Conservation (phyloP, 2,888 invertebrate genomes). For the Erynnis tages region DNA sequence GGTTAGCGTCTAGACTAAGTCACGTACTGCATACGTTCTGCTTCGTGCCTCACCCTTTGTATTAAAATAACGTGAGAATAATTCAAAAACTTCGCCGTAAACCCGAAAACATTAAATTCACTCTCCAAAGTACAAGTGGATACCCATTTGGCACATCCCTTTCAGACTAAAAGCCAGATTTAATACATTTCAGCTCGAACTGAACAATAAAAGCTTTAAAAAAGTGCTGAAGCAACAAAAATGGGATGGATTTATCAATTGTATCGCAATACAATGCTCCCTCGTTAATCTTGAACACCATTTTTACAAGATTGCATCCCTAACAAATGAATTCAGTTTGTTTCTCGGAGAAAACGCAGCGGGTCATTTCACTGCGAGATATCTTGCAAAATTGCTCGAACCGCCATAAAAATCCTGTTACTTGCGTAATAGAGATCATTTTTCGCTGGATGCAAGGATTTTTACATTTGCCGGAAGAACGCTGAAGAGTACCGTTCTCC, state of each 20-base stretch:
- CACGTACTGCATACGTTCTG: constrained; percentile 22
- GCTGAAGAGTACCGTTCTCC: constrained; percentile 52
- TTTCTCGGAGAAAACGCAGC: constrained; percentile 38
- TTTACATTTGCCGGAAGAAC: constrained; percentile 27
- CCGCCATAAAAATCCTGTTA: constrained; percentile 36
- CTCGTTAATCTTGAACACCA: constrained; percentile 27
- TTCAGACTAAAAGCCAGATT: constrained; percentile 1
- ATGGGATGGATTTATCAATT: constrained; percentile 25
- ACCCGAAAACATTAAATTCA: neutral
- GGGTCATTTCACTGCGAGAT: constrained; percentile 47
- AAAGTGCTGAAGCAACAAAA: constrained; percentile 12
- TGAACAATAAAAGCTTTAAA: constrained; percentile 3
- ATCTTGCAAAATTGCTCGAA: constrained; percentile 38
- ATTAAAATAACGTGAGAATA: constrained; percentile 10
- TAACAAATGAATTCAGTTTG: constrained; percentile 39
- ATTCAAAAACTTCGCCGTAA: constrained; percentile 3
- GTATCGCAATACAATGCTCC: constrained; percentile 25
- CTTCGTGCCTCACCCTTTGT: too few relatives aligned
- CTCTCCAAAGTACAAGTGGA: neutral
- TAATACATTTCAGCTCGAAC: constrained; percentile 9
- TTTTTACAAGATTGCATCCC: constrained; percentile 34
- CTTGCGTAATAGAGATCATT: constrained; percentile 46
- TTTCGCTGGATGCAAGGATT: constrained; percentile 42
- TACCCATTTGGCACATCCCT: neutral
- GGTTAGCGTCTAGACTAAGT: constrained; percentile 21